Base-by-base conservation (phyloP, 2,888 invertebrate genomes). In the Temnothorax rugatulus region DNA sequence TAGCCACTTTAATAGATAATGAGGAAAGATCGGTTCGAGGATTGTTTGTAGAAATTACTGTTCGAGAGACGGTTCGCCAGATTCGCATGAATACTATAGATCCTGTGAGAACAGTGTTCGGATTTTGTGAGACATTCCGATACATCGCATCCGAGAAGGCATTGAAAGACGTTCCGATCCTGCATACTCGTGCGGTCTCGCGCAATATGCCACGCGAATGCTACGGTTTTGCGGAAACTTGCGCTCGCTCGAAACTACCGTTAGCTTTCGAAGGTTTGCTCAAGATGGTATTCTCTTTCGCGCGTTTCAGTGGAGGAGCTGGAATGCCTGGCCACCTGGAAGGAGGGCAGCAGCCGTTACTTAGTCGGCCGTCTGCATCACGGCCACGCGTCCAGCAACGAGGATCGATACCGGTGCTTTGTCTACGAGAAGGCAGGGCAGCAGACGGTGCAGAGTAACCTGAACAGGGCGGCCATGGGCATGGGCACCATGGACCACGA, bases 331-430 rank as follows among this genome's bases (percentile, higher is more conserved):
- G 99, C 98, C 5, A 97, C 97, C 83, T 99, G 99, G 99, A 98
- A 98, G 95, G 99, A 99, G 95, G 98, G 99, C 82, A 98, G 98
- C 93, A 97, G 98, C 76, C 96, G 98, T 83, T 99, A 98, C 95
- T 96, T 99, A 89, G 98, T 99, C 83, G 98, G 98, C 77, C 97
- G 98, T 95, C 96, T 99, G 86, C 97, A 98, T 92, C 98, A 98
- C 96, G 97, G 97, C 95, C 98, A 98, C 95, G 98, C 98, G 85
- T 97, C 98, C 90, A 98, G 98, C 93, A 98, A 98, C 95, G 98
- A 99, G 95, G 98, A 99, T 95, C 97, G 98, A 89, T 99, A 98
- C 96, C 96, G 99, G 90, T 99, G 99, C 95, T 99, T 99, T 96
- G 99, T 99, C 86, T 98, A 98, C 95, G 98, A 98, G 96, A 97